Conservation (phyloP, 2,113 vertebrate genomes). For the Microcebus ravelobensis region DNA sequence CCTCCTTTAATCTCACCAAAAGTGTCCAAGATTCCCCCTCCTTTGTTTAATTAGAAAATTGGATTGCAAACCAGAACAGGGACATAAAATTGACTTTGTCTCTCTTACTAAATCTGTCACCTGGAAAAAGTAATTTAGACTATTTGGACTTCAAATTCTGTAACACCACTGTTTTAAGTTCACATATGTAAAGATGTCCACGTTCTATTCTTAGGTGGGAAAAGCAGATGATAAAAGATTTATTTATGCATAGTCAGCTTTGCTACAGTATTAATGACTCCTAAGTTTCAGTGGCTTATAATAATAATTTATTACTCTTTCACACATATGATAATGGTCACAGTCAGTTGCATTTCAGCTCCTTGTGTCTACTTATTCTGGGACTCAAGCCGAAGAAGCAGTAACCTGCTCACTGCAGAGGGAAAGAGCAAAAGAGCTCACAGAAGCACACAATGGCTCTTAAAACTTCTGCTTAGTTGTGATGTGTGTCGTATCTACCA, state of each 20-base stretch:
- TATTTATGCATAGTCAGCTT: not conserved
- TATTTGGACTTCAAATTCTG: slow-evolving; percentile 7
- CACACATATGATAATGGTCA: not conserved
- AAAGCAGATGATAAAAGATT: slow-evolving; percentile 37
- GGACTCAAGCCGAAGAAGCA: not conserved
- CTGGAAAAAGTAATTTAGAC: not conserved
- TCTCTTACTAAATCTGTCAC: slow-evolving; percentile 39
- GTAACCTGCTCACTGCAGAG: not conserved
- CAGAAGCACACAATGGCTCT: not conserved
- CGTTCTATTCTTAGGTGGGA: not conserved
- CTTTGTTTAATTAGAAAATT: slow-evolving; percentile 55
- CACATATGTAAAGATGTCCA: not conserved
- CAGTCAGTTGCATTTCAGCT: not conserved
- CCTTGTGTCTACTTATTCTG: not conserved
- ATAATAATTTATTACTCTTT: not conserved
- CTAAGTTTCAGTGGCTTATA: not conserved
- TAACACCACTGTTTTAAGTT: not conserved
- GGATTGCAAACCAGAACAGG: not conserved
- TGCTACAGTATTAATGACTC: not conserved
- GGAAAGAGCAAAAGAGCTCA: not conserved
- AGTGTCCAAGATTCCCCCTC: not conserved
- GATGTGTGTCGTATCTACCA: not conserved
- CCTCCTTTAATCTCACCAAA: not conserved
- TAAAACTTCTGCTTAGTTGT: not conserved
- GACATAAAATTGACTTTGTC: slow-evolving; percentile 28